Conservation (phyloP, 2,888 invertebrate genomes). For the Patella caerulea region DNA sequence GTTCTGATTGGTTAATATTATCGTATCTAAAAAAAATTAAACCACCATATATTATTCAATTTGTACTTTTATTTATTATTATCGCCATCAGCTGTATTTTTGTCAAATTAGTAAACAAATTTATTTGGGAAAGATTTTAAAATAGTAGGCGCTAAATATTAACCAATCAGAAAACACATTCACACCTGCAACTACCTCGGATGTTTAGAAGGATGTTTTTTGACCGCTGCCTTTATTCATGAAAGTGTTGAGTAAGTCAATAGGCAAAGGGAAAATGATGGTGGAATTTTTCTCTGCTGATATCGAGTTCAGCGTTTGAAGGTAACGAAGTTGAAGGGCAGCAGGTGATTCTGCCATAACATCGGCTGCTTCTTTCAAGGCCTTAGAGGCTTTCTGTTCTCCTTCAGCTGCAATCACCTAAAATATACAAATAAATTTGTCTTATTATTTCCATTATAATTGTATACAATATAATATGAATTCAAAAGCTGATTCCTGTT, state of each 20-base stretch:
- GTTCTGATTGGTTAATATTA: too few relatives aligned
- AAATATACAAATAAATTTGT: slow-evolving; percentile 11
- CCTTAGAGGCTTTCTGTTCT: slow-evolving; percentile 79
- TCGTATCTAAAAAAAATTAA: too few relatives aligned
- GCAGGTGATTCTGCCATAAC: slow-evolving; percentile 88
- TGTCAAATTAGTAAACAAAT: too few relatives aligned
- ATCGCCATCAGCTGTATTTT: too few relatives aligned
- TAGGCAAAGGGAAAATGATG: slow-evolving; percentile 69
- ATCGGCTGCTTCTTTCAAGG: slow-evolving; percentile 88
- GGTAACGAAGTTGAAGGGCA: slow-evolving; percentile 78
- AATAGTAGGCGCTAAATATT: too few relatives aligned
- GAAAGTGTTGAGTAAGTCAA: slow-evolving; percentile 41
- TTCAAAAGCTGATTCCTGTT: too few relatives aligned
- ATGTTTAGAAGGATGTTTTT: neutral
- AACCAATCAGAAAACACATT: too few relatives aligned
- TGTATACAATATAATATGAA: neutral
- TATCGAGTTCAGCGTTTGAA: slow-evolving; percentile 68
- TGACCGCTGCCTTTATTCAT: neutral
- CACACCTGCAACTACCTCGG: too few relatives aligned
- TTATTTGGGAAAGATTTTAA: too few relatives aligned
- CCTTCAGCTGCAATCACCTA: slow-evolving; percentile 73
- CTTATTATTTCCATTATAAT: neutral
- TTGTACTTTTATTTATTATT: too few relatives aligned
- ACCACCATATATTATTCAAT: too few relatives aligned
- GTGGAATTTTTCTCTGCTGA: slow-evolving; percentile 70